These are phyloP conservation scores for Sebastolobus alascanus DNA, from an alignment of 2,797 vertebrate genomes.

Conservation along the genomic window DNA sequence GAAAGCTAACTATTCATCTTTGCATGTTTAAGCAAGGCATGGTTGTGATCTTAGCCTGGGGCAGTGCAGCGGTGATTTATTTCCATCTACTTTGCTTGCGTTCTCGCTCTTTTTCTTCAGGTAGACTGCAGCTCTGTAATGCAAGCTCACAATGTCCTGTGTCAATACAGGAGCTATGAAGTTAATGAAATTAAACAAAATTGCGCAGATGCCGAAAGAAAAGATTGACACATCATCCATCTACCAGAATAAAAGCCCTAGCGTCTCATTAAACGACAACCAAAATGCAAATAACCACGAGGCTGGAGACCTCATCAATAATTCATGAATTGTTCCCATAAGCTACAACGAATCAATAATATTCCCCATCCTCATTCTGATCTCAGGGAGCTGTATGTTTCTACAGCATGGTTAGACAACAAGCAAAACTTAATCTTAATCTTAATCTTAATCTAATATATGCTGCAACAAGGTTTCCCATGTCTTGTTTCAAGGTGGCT, in stretches of 20 bases:
- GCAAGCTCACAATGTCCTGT: constrained; percentile 23
- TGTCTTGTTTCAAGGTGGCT: rapidly evolving
- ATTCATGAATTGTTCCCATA: constrained; percentile 72
- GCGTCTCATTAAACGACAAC: constrained; percentile 62
- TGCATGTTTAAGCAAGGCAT: constrained; percentile 72
- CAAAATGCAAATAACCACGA: constrained; percentile 60
- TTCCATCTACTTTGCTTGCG: constrained; percentile 62
- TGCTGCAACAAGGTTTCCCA: not conserved
- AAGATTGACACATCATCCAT: constrained; percentile 53
- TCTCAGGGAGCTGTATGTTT: constrained; percentile 27
- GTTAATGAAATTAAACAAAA: constrained; percentile 29
- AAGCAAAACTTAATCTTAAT: constrained; percentile 18
- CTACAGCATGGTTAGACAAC: constrained; percentile 27
- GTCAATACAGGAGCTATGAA: constrained; percentile 12
- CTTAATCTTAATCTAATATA: too few species aligned
- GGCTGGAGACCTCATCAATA: constrained; percentile 64
- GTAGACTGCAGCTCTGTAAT: constrained; percentile 29
- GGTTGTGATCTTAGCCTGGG: constrained; percentile 66
- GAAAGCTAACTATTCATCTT: constrained; percentile 79
- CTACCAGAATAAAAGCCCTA: constrained; percentile 47
- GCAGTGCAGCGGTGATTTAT: constrained; percentile 65
- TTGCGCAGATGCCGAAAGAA: constrained; percentile 16
- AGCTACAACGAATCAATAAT: constrained; percentile 68
- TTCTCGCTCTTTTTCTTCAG: constrained; percentile 25
- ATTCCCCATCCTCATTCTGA: constrained; percentile 37